phyloP scores from a whole-genome alignment of 1,140 invertebrate genomes.

The Phocides pigmalion region DNA sequence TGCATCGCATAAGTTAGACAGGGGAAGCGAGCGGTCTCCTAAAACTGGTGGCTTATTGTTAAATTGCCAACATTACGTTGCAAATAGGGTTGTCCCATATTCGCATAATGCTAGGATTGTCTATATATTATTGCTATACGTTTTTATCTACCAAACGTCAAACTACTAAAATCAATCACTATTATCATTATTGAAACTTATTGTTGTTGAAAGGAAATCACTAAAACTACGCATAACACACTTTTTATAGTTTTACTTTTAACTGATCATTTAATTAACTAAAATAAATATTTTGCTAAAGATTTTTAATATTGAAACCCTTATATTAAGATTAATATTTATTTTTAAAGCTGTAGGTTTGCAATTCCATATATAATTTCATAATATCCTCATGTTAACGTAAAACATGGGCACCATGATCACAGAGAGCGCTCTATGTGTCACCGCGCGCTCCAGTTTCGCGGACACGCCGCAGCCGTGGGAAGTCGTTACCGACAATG shows the following conservation, averaged over 20 bases:
- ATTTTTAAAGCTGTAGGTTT: too few species aligned
- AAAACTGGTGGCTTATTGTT: conserved; percentile 53
- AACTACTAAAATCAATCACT: too few species aligned
- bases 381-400: too few species aligned
- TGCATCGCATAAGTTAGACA: conserved; percentile 14
- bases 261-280: too few species aligned
- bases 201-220: too few species aligned
- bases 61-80: conserved; percentile 63
- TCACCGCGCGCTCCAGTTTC: conserved; percentile 66
- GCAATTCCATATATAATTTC: too few species aligned
- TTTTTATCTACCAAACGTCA: background rate
- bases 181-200: too few species aligned
- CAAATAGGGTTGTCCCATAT: conserved; percentile 19
- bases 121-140: background rate
- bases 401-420: background rate
- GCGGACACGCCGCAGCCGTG: conserved; percentile 57
- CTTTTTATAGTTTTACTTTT: too few species aligned
- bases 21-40: conserved; percentile 37
- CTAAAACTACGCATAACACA: too few species aligned
- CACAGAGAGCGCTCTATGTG: conserved; percentile 55
- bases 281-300: too few species aligned
- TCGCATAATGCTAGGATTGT: conserved; percentile 5
- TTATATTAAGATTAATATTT: too few species aligned
- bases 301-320: too few species aligned
- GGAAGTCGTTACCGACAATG: conserved; percentile 60